These are phyloP conservation scores for Drosophila mettleri DNA, from an alignment of 2,888 invertebrate genomes.

Conservation along the genomic window DNA sequence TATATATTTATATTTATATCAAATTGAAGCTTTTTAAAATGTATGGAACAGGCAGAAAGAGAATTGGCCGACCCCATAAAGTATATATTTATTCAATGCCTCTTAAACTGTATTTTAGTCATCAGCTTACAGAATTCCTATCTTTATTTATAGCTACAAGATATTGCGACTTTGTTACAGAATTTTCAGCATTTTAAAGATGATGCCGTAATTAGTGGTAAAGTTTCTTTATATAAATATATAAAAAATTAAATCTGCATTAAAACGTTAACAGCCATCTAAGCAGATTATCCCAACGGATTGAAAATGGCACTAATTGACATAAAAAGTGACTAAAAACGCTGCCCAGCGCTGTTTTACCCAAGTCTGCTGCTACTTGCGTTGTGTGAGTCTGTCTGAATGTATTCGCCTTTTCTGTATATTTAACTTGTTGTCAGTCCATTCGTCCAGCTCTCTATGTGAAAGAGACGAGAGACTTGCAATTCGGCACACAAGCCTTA, in stretches of 20 bases:
- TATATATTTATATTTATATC: background rate
- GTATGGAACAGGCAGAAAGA: too few relatives aligned
- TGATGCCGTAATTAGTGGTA: background rate
- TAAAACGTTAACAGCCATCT: background rate
- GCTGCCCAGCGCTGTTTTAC: slow-evolving; percentile 25
- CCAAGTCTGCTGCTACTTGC: slow-evolving; percentile 25
- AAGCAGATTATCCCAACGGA: slow-evolving; percentile 8
- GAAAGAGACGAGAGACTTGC: background rate
- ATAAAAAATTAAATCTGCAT: too few relatives aligned
- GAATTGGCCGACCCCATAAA: too few relatives aligned
- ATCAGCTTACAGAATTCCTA: too few relatives aligned
- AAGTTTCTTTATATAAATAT: background rate
- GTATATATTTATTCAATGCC: background rate
- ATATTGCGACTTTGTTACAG: too few relatives aligned
- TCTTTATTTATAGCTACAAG: background rate
- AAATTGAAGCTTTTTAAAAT: too few relatives aligned
- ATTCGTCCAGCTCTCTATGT: background rate
- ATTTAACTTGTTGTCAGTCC: too few relatives aligned
- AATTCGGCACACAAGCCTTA: too few relatives aligned
- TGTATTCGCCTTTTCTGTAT: slow-evolving; percentile 14
- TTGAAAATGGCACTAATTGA: slow-evolving; percentile 27
- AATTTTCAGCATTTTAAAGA: background rate
- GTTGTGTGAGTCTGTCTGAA: slow-evolving; percentile 8
- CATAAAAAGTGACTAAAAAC: slow-evolving; percentile 23
- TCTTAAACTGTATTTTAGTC: background rate